Base-by-base conservation (phyloP, 2,797 vertebrate genomes). In the Crenuchus spilurus region DNA sequence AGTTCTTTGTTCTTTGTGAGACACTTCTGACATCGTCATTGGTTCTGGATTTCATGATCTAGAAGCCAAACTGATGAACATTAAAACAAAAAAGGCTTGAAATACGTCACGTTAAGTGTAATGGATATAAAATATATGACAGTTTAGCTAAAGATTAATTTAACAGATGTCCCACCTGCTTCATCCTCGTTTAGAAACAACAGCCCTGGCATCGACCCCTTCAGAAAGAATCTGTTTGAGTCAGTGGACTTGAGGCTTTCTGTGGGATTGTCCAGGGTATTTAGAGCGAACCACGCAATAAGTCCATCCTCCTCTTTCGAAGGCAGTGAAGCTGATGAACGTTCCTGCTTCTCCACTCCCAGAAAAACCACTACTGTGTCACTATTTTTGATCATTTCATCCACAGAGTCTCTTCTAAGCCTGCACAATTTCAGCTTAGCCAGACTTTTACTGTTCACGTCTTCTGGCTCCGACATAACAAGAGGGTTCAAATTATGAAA, bases 261-360 rank as follows among this genome's bases (percentile, higher is more conserved):
- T 0, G 89, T 85, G 10, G 91, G 81, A 28, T 85, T 77, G 67
- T 89, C 80, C 24, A 94, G 88, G 0, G 93, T 77, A 82, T 87
- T 87, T 44, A 99, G 68, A 68, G 95, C 95, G 81, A 98, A 99
- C 96, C 97, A 99, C 16, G 94, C 94, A 26, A 94, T 80, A 62
- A 94, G 84, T 0, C 90, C 91, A 74, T 94, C 92, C 1, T 89
- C 88, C 22, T 85, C 74, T 10, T 68, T 62, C 39, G 41, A 64
- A 18, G 5, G 16, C 11, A 11, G 30, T 24, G 51, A 18, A 75
- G 68, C 51, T 7, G 82, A 64, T 3, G 66, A 64, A 8, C 11
- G 35, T 4, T 64, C 81, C 74, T 86, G 87, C 82, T 88, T 91
- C 82, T 98, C 94, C 26, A 94, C 92, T 62, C 97, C 97, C 22